Evolutionary conservation across 2,888 invertebrate species (phyloP).

Genomic region (Parnassius apollo): DNA sequence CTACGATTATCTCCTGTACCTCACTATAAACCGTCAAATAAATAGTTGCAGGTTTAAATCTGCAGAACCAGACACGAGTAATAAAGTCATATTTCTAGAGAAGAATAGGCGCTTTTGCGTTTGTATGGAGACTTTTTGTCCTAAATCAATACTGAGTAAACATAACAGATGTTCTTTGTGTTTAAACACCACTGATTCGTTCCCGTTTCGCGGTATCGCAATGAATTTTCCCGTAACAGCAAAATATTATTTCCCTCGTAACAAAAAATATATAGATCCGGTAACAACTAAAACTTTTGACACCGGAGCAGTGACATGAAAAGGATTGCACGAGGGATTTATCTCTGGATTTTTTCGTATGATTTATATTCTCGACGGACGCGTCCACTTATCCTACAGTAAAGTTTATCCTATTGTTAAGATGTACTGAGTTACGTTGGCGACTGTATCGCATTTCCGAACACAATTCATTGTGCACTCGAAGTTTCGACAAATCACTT

Average conservation of each 20-base stretch:
- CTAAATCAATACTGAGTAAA: too few species aligned
- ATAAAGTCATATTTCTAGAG: too few species aligned
- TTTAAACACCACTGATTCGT: background rate
- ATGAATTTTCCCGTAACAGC: constrained; percentile 1
- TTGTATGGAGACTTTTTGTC: too few species aligned
- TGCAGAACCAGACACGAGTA: too few species aligned
- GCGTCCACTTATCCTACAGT: constrained; percentile 2
- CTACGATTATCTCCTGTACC: too few species aligned
- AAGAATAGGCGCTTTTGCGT: too few species aligned
- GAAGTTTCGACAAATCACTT: background rate
- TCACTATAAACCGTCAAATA: too few species aligned
- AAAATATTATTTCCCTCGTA: constrained; percentile 5
- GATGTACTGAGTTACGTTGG: constrained; percentile 5
- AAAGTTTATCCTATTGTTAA: constrained; percentile 12
- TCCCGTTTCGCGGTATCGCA: background rate
- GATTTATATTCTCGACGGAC: constrained; percentile 29
- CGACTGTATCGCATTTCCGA: background rate
- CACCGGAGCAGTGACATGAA: constrained; percentile 30
- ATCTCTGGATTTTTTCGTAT: constrained; percentile 32
- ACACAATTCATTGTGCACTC: background rate
- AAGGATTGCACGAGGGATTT: constrained; percentile 34
- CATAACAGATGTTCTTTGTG: background rate
- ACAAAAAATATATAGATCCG: constrained; percentile 13
- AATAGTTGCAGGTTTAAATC: too few species aligned
- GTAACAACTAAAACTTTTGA: constrained; percentile 23